Base-by-base conservation (phyloP, 2,797 vertebrate species). In the Novumbra hubbsi region DNA sequence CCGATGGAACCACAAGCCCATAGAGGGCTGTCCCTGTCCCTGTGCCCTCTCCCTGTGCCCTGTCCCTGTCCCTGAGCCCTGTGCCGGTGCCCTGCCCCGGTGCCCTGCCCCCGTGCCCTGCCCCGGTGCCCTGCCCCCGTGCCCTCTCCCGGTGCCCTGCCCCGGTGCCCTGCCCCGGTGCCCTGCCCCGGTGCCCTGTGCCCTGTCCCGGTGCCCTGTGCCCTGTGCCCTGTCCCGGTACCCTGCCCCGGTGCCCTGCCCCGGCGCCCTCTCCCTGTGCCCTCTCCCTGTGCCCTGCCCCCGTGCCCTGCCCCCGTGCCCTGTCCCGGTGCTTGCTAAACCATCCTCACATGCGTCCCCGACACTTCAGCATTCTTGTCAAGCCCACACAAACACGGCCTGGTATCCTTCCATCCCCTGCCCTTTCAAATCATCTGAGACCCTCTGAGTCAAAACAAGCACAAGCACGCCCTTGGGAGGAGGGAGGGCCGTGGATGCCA, bases 401-500 rank as follows among this genome's bases (percentile, higher is more conserved):
- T 60, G 24, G 55, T 27, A 60, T 60, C 55, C 21, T 8, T 60
- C 55, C 19, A 14, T 64, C 28, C 28, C 1, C 24, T 2, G 41
- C 62, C 62, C 62, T 32, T 30, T 27, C 17, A 16, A 16, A 64
- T 27, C 24, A 16, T 32, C 32, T 17, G 24, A 64, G 27, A 24
- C 62, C 28, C 62, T 64, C 45, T 3, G 8, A 45, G 5, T 19
- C 38, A 64, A 27, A 72, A 48, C 71, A 63, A 60, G 38, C 55
- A 38, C 57, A 28, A 63, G 71, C 64, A 67, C 28, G 1, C 41
- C 72, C 72, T 49, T 17, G 72, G 64, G 72, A 49, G 14, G 34
- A 3, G 32, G 70, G 9, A 52, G 69, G 69, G 68, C 30, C 4
- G 32, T 19, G 12, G 19, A 1, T 34, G 21, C 34, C 32, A 68